These are phyloP conservation scores for Pentamera pediparva DNA, from an alignment of 53 echinoderm and acorn worm genomes.

Conservation along the genomic window DNA sequence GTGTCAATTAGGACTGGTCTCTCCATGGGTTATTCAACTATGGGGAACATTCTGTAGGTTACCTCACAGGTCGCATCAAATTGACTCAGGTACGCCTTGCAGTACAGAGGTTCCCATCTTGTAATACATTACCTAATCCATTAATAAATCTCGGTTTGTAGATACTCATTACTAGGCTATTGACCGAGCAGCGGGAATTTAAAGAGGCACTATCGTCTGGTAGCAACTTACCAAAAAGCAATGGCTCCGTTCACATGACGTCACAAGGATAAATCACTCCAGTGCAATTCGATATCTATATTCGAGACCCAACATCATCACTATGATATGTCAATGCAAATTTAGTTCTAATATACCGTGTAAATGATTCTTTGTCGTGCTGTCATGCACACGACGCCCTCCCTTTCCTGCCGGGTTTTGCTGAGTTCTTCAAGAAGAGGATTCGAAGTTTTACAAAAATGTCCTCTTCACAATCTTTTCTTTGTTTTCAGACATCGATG, in stretches of 20 bases:
- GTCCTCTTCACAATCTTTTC: background rate
- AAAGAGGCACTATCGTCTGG: background rate
- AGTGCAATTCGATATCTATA: no score
- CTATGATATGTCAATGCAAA: background rate
- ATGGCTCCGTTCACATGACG: background rate
- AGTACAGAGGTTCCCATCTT: background rate
- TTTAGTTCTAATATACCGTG: background rate
- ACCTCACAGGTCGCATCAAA: background rate
- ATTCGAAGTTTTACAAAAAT: no score
- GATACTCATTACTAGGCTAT: no score
- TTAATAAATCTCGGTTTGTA: background rate
- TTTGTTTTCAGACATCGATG: conserved; percentile 63
- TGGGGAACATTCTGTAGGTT: no score
- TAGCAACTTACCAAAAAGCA: background rate
- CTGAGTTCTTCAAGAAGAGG: no score
- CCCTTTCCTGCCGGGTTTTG: no score
- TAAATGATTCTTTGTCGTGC: background rate
- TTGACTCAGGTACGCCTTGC: background rate
- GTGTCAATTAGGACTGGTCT: no score
- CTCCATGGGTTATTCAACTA: no score
- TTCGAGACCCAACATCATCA: background rate
- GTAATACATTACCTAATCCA: background rate
- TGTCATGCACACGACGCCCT: no score
- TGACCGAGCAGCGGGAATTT: no score
- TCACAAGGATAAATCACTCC: no score